Percentiles rank a stretch among this genome's conserved stretches.
These are phyloP conservation scores for Catocala nupta DNA, from an alignment of 2,888 invertebrate species.

Conservation along the genomic window DNA sequence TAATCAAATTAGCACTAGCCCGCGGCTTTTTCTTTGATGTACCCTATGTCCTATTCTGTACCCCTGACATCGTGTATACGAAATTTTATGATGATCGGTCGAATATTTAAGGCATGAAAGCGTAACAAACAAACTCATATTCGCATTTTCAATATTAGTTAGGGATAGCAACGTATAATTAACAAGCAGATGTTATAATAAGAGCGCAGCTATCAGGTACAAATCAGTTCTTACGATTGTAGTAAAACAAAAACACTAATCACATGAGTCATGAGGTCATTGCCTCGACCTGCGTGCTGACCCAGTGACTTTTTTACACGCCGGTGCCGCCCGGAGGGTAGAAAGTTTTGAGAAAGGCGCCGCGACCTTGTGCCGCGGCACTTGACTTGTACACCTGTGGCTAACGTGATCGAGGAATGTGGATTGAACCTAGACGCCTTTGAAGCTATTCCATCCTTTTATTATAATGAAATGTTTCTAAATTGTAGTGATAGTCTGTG, in stretches of 20 bases:
- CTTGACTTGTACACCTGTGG: not conserved
- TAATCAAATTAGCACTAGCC: too few species aligned
- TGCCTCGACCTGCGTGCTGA: constrained; percentile 45
- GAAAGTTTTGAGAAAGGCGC: constrained; percentile 52
- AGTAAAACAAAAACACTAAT: constrained; percentile 33
- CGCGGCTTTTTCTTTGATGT: too few species aligned
- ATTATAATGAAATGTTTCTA: not conserved
- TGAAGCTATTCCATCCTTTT: not conserved
- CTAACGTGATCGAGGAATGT: constrained; percentile 16
- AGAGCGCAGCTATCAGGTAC: not conserved
- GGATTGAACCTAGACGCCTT: constrained; percentile 1
- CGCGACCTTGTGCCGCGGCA: constrained; percentile 14
- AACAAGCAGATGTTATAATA: not conserved
- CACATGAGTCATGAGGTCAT: constrained; percentile 40
- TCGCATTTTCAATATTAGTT: too few species aligned
- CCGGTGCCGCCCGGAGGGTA: constrained; percentile 39
- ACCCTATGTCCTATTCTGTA: too few species aligned
- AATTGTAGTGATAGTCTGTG: too few species aligned
- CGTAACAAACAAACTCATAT: too few species aligned
- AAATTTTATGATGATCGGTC: too few species aligned
- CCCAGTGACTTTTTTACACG: constrained; percentile 40
- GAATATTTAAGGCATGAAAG: too few species aligned
- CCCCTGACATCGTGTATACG: too few species aligned
- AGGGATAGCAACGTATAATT: too few species aligned
- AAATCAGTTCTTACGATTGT: not conserved